Base-by-base conservation (phyloP, 2,888 invertebrate genomes). In the Ophion costatus region DNA sequence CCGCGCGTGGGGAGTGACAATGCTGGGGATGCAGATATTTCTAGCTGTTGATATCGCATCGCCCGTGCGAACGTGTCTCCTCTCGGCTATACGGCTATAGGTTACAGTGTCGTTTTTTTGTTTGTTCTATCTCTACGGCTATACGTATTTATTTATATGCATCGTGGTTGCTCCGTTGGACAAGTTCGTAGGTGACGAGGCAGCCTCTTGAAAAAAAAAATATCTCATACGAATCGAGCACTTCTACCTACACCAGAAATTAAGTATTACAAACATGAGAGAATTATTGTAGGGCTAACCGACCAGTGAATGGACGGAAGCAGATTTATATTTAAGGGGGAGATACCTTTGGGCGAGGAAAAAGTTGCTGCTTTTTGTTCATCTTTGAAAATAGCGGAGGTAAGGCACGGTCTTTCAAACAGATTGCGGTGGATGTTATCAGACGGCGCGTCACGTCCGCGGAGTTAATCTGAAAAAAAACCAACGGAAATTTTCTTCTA, bases 11-110 rank as follows among this genome's bases (percentile, higher is more conserved):
- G 75, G 86, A 77, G 74, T 86, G 85, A 83, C 71, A 69, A 61
- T 71, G 74, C 70, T 61, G 80, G 74, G 77, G 77, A 76, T 83
- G 77, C 83, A 61, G 82, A 80, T 84, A 82, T 82, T 80, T 77
- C 78, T 70, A 45, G 78, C 56, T 66, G 78, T 70, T 70, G 45
- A 78, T 78, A 78, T 78, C 67, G 67, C 57, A 66, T 56, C 29
- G 67, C 61, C 33, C 63, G 71, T 82, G 86, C 78, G 20, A 20
- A 10, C 29, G 11, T 10, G 11, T 1, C 24, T 11, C 22, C 20
- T 20, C 20, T 38, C 7, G 38, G 7, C 38, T 38, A 59, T 9
- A 20, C 56, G 29, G n/a, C 70, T 33, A 56, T 29, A 24, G 51
- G 57, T 57, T 59, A 71, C 29, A 57, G 6, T 57, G n/a, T 80